Evolutionary conservation across 1,140 invertebrate genomes (phyloP).

Genomic region (Sarcophaga peregrina): DNA sequence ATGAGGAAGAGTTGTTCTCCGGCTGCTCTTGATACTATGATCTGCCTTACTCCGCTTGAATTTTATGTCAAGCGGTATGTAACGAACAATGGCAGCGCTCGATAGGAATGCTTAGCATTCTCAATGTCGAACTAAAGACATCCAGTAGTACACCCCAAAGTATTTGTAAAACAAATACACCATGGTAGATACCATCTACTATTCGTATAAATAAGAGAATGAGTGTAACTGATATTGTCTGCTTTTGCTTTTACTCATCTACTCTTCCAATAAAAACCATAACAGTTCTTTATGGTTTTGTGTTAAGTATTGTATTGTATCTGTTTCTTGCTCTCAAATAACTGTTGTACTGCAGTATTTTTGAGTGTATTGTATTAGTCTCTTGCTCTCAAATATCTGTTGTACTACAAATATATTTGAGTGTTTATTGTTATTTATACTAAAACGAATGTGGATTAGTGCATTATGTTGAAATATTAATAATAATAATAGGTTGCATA

Average conservation of each 20-base stretch:
- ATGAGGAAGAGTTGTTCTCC: no score
- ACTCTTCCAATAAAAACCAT: background rate
- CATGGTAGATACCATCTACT: background rate
- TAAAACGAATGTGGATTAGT: background rate
- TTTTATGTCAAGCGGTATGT: no score
- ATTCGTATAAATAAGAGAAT: background rate
- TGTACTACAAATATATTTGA: slow-evolving; percentile 2
- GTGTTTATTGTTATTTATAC: background rate
- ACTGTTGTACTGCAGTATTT: no score
- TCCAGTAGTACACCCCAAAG: background rate
- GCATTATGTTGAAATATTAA: background rate
- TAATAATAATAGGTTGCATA: background rate
- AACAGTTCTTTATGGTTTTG: background rate
- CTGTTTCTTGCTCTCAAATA: background rate
- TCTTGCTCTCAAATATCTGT: no score
- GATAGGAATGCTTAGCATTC: no score
- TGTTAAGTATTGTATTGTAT: background rate
- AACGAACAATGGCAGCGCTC: no score
- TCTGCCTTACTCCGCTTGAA: no score
- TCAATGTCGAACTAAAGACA: slow-evolving; percentile 5
- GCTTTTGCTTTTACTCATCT: background rate
- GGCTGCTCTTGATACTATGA: no score
- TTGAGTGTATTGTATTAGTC: no score
- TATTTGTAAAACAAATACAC: slow-evolving; percentile 5
- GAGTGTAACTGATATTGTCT: slow-evolving; percentile 18